These are phyloP conservation scores for Spea multiplicata DNA, from an alignment of 2,113 vertebrate species.

Conservation along the genomic window DNA sequence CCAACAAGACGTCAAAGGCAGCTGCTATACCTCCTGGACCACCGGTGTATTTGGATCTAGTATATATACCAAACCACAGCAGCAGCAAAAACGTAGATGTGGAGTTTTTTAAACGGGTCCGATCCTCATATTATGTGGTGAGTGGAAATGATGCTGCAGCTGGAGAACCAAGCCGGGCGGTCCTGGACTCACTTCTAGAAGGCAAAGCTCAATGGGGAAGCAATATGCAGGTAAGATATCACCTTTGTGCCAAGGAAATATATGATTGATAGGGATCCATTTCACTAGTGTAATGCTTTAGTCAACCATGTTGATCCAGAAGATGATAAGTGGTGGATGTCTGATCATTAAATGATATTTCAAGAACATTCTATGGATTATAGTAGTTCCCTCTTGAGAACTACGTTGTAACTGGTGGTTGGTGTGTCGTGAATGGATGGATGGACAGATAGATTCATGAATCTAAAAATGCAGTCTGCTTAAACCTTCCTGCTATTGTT, in stretches of 20 bases:
- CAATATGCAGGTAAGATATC: conserved; percentile 82
- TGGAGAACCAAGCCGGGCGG: conserved; percentile 86
- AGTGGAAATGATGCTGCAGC: conserved; percentile 88
- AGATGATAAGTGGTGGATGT: too few species aligned
- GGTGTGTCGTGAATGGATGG: too few species aligned
- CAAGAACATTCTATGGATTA: too few species aligned
- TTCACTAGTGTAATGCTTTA: too few species aligned
- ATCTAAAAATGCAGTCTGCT: too few species aligned
- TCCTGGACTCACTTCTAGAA: conserved; percentile 89
- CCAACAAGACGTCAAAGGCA: conserved; percentile 71
- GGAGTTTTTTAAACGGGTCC: conserved; percentile 93
- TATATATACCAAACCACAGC: conserved; percentile 97
- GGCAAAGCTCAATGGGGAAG: conserved; percentile 92
- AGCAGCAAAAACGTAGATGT: conserved; percentile 91
- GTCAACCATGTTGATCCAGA: too few species aligned
- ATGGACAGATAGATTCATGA: too few species aligned
- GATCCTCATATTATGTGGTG: conserved; percentile 94
- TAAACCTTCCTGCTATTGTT: not conserved
- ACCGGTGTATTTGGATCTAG: conserved; percentile 92
- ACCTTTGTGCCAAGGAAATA: not conserved
- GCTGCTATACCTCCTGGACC: conserved; percentile 79
- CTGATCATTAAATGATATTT: too few species aligned
- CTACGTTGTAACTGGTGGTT: too few species aligned
- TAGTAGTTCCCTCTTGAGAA: too few species aligned
- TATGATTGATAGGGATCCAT: not conserved